Base-by-base conservation (phyloP, 2,113 vertebrate genomes). In the Lasiurus borealis region DNA sequence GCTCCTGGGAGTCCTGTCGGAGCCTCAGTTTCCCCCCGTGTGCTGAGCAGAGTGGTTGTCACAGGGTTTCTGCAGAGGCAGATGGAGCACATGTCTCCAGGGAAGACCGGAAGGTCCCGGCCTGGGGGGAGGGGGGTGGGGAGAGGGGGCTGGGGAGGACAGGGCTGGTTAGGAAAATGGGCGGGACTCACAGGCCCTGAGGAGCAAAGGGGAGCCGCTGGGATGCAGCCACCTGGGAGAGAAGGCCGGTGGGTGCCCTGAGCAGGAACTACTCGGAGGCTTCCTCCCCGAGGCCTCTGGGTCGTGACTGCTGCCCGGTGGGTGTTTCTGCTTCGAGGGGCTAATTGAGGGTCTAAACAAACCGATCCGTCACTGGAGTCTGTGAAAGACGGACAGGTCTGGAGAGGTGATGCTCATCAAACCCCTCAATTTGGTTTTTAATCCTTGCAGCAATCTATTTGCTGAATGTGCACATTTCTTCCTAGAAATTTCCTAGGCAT, bases 321-420 rank as follows among this genome's bases (percentile, higher is more conserved):
- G 36, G 25, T n/a, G n/a, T 99, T 98, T 99, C 98, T 99, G 99
- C 99, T 99, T 99, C 98, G 98, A 98, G 99, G 99, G 98, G 98
- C 99, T 99, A 99, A 99, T 99, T 99, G 99, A 99, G 99, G 99
- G 99, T 99, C 99, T 99, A 99, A 99, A 99, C 99, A 99, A 99
- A 99, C 99, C 99, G 99, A 99, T 99, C 99, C 99, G 99, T 99
- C 99, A 99, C 98, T 94, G 97, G 98, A 98, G 98, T 98, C 98
- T 97, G 85, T 98, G 97, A 96, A 99, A 99, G 99, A 99, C 96
- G 98, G 99, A 99, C 99, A 99, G 99, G 99, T 99, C 99, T 98
- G 98, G 98, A 98, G 98, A 99, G 99, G 99, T 99, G 99, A 99
- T 99, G 99, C 98, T 99, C 99, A 98, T 99, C 99, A 99, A 99